Percentiles rank a stretch among this genome's conserved stretches.
Conservation (phyloP, 2,888 invertebrate species). For the Orthosia incerta region DNA sequence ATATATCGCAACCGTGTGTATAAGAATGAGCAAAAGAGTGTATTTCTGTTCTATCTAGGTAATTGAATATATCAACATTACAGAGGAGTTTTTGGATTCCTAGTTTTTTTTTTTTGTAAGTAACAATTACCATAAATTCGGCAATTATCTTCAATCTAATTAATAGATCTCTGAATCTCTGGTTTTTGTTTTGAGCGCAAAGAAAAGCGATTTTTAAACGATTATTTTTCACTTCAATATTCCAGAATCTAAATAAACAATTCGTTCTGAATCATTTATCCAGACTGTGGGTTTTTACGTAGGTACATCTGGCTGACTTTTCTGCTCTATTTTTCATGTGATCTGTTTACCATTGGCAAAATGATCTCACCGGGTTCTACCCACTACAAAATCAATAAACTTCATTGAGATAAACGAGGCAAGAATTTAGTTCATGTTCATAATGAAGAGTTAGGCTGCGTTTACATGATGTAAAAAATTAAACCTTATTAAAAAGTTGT, state of each 20-base stretch:
- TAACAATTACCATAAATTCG: background rate
- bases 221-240: background rate
- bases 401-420: background rate
- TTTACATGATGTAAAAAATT: background rate
- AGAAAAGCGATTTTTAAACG: background rate
- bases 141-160: background rate
- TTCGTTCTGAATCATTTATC: background rate
- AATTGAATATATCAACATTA: background rate
- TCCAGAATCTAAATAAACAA: constrained; percentile 8
- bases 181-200: background rate
- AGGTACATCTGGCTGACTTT: constrained; percentile 2
- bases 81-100: background rate
- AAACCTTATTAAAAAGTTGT: background rate
- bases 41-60: background rate
- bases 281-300: background rate
- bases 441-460: background rate
- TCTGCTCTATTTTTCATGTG: background rate
- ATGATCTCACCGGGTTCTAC: constrained; percentile 15
- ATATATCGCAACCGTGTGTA: too few relatives aligned
- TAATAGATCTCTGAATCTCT: background rate
- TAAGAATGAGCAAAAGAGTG: too few relatives aligned
- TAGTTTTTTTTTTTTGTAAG: background rate
- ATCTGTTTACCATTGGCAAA: constrained; percentile 3
- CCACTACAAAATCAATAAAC: background rate
- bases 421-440: background rate